Conservation (phyloP, 2,888 invertebrate genomes). For the Lysandra coridon region DNA sequence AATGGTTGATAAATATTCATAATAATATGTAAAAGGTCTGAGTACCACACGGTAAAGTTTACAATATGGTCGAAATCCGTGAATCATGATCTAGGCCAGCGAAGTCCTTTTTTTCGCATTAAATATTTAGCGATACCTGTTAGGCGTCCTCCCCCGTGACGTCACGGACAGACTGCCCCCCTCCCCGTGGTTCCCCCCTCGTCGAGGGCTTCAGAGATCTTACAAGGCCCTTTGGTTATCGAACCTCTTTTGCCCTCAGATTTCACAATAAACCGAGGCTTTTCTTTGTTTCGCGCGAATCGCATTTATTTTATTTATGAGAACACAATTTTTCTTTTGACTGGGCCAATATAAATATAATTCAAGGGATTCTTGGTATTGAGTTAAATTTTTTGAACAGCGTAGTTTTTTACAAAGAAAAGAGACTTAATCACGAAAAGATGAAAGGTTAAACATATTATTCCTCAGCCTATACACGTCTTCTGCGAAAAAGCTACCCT, state of each 20-base stretch:
- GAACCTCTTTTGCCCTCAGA: slow-evolving; percentile 10
- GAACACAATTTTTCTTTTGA: not conserved
- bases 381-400: not conserved
- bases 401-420: too few relatives aligned
- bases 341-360: not conserved
- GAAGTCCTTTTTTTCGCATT: not conserved
- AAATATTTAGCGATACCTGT: slow-evolving; percentile 13
- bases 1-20: not conserved
- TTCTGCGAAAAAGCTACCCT: too few relatives aligned
- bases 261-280: not conserved
- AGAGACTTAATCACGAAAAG: too few relatives aligned
- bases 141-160: not conserved
- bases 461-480: too few relatives aligned
- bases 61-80: not conserved
- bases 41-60: not conserved
- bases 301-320: not conserved
- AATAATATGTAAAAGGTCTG: not conserved
- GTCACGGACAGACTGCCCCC: not conserved
- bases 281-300: slow-evolving; percentile 4
- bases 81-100: not conserved
- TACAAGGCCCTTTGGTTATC: slow-evolving; percentile 17
- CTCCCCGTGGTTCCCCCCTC: not conserved
- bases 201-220: not conserved
- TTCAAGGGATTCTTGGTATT: not conserved
- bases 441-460: too few relatives aligned